These are phyloP conservation scores for Castor canadensis DNA, from an alignment of 2,113 vertebrate genomes.

Conservation along the genomic window DNA sequence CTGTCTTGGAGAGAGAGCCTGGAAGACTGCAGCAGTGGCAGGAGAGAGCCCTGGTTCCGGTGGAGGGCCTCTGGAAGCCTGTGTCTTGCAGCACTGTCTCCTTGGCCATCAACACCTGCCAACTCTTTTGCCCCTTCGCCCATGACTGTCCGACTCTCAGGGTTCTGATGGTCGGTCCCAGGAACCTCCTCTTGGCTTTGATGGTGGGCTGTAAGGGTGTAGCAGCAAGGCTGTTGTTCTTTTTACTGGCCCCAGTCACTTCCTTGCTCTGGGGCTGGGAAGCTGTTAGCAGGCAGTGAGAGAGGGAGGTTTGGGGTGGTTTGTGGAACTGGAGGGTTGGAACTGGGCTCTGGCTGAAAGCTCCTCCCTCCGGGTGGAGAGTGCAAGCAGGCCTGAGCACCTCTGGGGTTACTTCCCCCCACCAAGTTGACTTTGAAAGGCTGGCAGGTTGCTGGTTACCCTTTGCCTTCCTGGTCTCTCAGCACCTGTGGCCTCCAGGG, in stretches of 20 bases:
- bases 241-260: not conserved
- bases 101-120: not conserved
- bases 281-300: not conserved
- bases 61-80: not conserved
- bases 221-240: not conserved
- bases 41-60: not conserved
- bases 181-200: not conserved
- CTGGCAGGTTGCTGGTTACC: not conserved
- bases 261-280: not conserved
- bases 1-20: not conserved
- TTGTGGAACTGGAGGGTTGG: not conserved
- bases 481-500: conserved; percentile 69
- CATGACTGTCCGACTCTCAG: not conserved
- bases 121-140: not conserved
- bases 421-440: not conserved
- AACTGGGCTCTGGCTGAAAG: not conserved
- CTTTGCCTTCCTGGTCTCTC: not conserved
- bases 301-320: not conserved
- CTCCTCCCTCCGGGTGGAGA: not conserved
- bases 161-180: not conserved
- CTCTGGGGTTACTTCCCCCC: not conserved
- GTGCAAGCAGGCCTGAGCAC: not conserved
- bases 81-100: not conserved
- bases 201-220: not conserved
- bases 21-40: not conserved